Conservation (phyloP, 1,140 invertebrate genomes). For the Pogonus chalceus region DNA sequence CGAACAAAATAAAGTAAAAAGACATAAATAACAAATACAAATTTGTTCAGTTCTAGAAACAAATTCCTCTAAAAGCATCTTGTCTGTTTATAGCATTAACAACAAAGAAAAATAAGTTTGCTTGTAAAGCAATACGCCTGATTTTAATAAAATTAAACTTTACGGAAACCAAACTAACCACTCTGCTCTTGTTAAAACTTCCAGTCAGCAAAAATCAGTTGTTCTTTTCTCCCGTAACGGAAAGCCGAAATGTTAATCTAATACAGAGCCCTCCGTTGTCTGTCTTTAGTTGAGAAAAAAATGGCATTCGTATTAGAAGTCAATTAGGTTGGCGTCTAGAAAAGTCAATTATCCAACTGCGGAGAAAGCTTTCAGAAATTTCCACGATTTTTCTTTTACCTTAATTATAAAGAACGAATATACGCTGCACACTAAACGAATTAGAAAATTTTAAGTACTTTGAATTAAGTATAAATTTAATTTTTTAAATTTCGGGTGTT, state of each 20-base stretch:
- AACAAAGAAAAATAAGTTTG: not conserved
- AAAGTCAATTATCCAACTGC: too few relatives aligned
- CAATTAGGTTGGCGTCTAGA: too few relatives aligned
- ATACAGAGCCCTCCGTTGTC: too few relatives aligned
- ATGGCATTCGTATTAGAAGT: too few relatives aligned
- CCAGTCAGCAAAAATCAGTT: not conserved
- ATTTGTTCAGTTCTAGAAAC: not conserved
- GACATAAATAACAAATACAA: not conserved
- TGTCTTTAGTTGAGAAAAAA: too few relatives aligned
- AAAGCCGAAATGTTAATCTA: conserved; percentile 1
- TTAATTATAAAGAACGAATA: too few relatives aligned
- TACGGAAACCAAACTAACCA: conserved; percentile 2
- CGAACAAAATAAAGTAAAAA: not conserved
- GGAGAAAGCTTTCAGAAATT: too few relatives aligned
- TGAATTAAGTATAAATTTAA: too few relatives aligned
- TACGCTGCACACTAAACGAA: too few relatives aligned
- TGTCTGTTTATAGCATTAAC: not conserved
- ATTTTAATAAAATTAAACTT: conserved; percentile 1
- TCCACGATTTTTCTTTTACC: too few relatives aligned
- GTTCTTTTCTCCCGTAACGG: not conserved
- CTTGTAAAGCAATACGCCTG: not conserved
- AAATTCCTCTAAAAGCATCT: not conserved
- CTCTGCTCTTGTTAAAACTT: conserved; percentile 1
- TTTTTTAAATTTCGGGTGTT: too few relatives aligned
- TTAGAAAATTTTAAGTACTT: too few relatives aligned